Base-by-base conservation (phyloP, 2,113 vertebrate genomes). In the Lutjanus erythropterus region DNA sequence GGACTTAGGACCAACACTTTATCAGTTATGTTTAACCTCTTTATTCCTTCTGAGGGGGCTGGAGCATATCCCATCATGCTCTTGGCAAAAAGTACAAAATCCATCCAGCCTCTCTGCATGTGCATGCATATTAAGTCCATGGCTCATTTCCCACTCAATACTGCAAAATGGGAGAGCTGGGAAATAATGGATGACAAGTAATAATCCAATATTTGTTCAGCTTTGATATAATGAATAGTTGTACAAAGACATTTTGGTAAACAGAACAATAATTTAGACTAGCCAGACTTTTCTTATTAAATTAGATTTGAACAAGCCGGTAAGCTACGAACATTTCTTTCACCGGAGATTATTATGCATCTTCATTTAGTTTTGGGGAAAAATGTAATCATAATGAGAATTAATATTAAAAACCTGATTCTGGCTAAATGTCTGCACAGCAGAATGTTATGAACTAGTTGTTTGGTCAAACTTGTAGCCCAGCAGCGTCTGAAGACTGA, bases 101-200 rank as follows among this genome's bases (percentile, higher is more conserved):
- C 44, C 16, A 61, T 68, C 37, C 37, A 58, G 44, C 41, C 61
- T n/a, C 61, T n/a, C 66, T 52, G 56, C 49, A 49, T 71, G 67
- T 56, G 23, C 11, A 39, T 64, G 62, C 60, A 70, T 73, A 78
- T 76, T 67, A 85, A 69, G 52, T 39, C 56, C 2, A 49, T 61
- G 12, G 58, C 52, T 86, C 35, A 86, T 85, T 85, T 79, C 56
- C 65, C 37, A 5, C 52, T 75, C 41, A 56, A 39, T 67, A 56
- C 37, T 50, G 53, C 31, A 31, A 49, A 64, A 76, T 37, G 6
- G 9, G 2, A 61, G 19, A 72, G 25, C 33, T n/a, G 49, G 31
- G 29, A 80, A 79, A 71, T 58, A 39, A n/a, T 8, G 10, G 33
- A 42, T 59, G 31, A 61, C 21, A 29, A 47, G 29, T 11, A 47